Evolutionary conservation across 2,888 invertebrate species (phyloP).

Genomic region (Lithodes maja): DNA sequence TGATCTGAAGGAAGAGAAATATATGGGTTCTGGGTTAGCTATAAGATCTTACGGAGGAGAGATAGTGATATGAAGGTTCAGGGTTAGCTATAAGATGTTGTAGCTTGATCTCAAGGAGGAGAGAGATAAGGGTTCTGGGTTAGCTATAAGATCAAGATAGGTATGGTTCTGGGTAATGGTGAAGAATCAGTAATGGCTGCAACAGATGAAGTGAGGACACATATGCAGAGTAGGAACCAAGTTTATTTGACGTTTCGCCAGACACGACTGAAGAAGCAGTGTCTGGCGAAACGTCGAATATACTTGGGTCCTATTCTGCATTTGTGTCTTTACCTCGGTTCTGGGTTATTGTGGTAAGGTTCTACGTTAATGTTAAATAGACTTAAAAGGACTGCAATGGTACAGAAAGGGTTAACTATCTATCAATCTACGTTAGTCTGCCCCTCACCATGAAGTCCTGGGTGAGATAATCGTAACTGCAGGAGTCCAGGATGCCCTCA

Average conservation of each 20-base stretch:
- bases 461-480: conserved; percentile 77
- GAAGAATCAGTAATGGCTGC: not conserved
- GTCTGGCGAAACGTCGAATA: too few species aligned
- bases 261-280: too few species aligned
- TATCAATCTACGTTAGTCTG: too few species aligned
- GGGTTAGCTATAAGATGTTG: conserved; percentile 71
- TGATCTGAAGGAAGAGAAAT: conserved; percentile 29
- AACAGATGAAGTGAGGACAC: not conserved
- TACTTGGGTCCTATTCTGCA: too few species aligned
- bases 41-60: not conserved
- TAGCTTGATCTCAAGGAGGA: conserved; percentile 41
- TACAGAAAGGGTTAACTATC: too few species aligned
- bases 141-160: not conserved
- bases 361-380: too few species aligned
- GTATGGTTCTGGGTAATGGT: not conserved
- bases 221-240: too few species aligned
- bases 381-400: too few species aligned
- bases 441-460: conserved; percentile 77
- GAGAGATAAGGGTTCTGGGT: not conserved
- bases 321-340: too few species aligned
- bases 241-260: too few species aligned
- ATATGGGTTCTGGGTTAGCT: not conserved
- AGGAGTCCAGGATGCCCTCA: conserved; percentile 76
- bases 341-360: too few species aligned
- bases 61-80: not conserved